phyloP scores from a whole-genome alignment of 2,797 vertebrate species.

The Rachycentron canadum region DNA sequence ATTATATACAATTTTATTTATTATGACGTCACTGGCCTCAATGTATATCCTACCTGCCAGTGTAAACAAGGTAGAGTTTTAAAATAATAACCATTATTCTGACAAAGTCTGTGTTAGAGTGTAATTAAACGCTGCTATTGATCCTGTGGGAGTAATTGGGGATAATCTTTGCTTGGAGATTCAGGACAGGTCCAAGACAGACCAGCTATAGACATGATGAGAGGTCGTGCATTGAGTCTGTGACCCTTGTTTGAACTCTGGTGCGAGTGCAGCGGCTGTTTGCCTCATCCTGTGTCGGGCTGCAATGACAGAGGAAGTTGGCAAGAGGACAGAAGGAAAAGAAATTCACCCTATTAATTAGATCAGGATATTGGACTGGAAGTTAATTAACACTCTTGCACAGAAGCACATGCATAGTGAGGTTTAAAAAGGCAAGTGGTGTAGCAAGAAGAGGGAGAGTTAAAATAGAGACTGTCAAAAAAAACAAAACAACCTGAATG shows the following conservation, averaged over 20 bases:
- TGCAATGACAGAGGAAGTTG: constrained; percentile 65
- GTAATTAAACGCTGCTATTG: constrained; percentile 14
- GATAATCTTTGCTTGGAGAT: constrained; percentile 5
- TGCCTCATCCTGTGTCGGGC: constrained; percentile 41
- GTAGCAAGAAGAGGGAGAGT: neutral
- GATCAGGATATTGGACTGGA: constrained; percentile 72
- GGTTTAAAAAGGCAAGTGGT: constrained; percentile 9
- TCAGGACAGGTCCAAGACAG: constrained; percentile 7
- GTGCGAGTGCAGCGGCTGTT: constrained; percentile 34
- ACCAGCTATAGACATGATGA: neutral
- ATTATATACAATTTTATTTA: neutral
- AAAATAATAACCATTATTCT: neutral
- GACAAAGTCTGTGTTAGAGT: no score
- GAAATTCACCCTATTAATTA: constrained; percentile 64
- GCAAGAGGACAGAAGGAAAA: constrained; percentile 44
- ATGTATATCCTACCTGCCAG: neutral
- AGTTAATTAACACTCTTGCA: constrained; percentile 61
- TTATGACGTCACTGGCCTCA: neutral
- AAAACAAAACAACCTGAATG: no score
- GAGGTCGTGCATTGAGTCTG: constrained; percentile 17
- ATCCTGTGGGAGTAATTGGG: constrained; percentile 13
- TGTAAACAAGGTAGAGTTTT: neutral
- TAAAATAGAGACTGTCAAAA: constrained; percentile 2
- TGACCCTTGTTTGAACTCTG: constrained; percentile 65
- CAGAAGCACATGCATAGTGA: constrained; percentile 23